Conservation (phyloP, 2,113 vertebrate species). For the Melanerpes formicivorus region DNA sequence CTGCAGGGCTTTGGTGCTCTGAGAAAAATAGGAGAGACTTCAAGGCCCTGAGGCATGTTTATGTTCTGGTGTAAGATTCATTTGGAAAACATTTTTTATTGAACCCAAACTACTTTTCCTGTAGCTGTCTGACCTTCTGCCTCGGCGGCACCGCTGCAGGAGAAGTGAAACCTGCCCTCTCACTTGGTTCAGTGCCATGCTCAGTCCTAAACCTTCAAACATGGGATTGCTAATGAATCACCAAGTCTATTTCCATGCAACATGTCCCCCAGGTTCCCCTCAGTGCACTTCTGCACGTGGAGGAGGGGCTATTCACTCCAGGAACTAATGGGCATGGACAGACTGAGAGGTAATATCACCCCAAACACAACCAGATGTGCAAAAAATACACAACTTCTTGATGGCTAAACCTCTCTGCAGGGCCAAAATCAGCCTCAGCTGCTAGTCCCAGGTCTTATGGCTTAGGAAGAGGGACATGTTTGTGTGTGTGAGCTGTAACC, state of each 20-base stretch:
- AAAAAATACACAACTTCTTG: neutral
- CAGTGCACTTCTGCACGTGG: neutral
- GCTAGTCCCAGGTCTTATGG: neutral
- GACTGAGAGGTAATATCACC: conserved; percentile 3
- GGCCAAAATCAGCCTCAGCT: conserved; percentile 19
- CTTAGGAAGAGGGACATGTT: neutral
- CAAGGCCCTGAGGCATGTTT: neutral
- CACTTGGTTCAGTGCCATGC: neutral
- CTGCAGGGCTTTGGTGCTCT: neutral
- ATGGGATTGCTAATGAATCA: neutral
- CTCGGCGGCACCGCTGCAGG: neutral
- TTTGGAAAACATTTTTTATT: neutral
- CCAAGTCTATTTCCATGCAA: neutral
- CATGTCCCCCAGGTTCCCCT: neutral
- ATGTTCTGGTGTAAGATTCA: neutral
- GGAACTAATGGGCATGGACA: neutral
- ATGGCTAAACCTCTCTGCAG: neutral
- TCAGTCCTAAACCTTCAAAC: neutral
- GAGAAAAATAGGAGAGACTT: neutral
- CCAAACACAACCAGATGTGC: conserved; percentile 48
- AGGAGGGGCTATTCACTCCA: neutral
- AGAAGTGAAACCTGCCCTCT: neutral
- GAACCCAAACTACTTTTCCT: neutral
- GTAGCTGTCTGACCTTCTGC: neutral
- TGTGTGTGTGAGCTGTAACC: neutral